Evolutionary conservation across 2,888 invertebrate genomes (phyloP), one percentile per base, ranked within the genome.

Genomic region (Xestobium rufovillosum): DNA sequence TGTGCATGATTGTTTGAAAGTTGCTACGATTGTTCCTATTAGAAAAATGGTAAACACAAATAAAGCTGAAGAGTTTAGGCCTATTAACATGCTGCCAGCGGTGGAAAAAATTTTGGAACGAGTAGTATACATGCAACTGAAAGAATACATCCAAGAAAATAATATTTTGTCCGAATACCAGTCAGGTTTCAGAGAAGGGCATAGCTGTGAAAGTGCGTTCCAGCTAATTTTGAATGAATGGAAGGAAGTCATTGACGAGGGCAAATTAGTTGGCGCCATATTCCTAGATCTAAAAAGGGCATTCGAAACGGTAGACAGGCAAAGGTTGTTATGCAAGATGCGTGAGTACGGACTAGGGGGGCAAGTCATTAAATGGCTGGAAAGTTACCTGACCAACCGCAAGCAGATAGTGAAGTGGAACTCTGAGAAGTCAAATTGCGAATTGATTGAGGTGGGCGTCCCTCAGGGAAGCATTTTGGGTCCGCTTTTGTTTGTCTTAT

Each of bases 11-110:
- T n/a, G 17, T 13, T 37, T 26, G 12, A 17, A 35, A 25, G 25
- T 39, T 41, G 34, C 12, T 31, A 31, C 36, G 40, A 30, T 34
- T 2, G 26, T 2, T 11, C 25, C 33, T 10, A 26, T 26, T 12
- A n/a, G 12, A 9, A 33, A 33, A n/a, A 26, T 33, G 11, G 6
- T 3, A 3, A 10, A 10, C 9, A 33, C 33, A n/a, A 14, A 8
- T 12, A 33, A 25, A 3, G 11, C 14, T 2, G 19, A 17, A 3
- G 33, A 33, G 16, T 33, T 33, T 23, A 33, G 26, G 16, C 33
- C 33, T 6, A 33, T 33, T 14, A 33, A 33, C 14, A 33, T 33
- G 33, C 9, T 33, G 2, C 14, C 13, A 10, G 13, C 13, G 2
- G 2, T 23, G 3, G 26, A 26, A 6, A 33, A 33, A 11, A 3